Evolutionary conservation across 2,888 invertebrate genomes (phyloP).

Genomic region (Hofmannophila pseudospretella): DNA sequence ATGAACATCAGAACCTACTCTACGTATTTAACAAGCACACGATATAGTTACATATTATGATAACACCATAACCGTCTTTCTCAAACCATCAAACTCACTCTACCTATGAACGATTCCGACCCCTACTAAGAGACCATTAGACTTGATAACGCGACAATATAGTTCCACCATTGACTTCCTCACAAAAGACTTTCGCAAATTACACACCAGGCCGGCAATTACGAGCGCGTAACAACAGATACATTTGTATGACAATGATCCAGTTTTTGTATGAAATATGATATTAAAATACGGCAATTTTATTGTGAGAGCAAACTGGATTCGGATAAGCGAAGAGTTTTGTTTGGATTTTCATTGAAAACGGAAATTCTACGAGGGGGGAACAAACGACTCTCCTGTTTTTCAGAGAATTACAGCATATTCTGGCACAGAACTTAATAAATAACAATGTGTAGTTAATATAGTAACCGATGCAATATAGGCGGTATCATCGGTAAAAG

Average conservation of each 20-base stretch:
- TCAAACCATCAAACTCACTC: constrained; percentile 7
- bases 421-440: no score
- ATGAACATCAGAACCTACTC: no score
- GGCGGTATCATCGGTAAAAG: no score
- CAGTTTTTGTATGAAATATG: constrained; percentile 58
- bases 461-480: no score
- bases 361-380: no score
- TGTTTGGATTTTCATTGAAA: not conserved
- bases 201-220: constrained; percentile 66
- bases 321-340: not conserved
- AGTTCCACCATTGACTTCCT: constrained; percentile 39
- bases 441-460: no score
- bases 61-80: no score
- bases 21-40: no score
- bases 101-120: constrained; percentile 10
- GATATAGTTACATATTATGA: no score
- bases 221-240: constrained; percentile 65
- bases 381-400: no score
- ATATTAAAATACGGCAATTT: constrained; percentile 31
- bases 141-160: constrained; percentile 40
- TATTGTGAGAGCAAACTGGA: constrained; percentile 12
- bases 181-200: constrained; percentile 63
- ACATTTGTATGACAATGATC: constrained; percentile 75
- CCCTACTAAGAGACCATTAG: constrained; percentile 28
- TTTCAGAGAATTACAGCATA: no score